Base-by-base conservation (phyloP, 2,888 invertebrate genomes). In the Amitus sp. region DNA sequence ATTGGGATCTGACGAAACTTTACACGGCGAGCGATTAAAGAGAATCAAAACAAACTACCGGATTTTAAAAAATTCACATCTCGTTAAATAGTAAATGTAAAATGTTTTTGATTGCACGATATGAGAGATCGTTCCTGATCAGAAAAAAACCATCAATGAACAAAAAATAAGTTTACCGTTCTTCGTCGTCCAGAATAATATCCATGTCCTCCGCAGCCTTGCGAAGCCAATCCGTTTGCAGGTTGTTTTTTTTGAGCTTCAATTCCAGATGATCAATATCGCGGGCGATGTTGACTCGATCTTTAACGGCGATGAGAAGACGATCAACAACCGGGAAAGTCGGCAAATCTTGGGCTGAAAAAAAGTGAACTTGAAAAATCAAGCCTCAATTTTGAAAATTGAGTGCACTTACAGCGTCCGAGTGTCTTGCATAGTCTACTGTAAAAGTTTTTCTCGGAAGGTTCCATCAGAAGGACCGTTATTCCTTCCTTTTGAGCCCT, bases 151-250 rank as follows among this genome's bases (percentile, higher is more conserved):
- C n/a, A n/a, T n/a, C n/a, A n/a, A n/a, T n/a, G n/a, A n/a, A n/a
- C n/a, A n/a, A n/a, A n/a, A n/a, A n/a, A n/a, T n/a, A n/a, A n/a
- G n/a, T 42, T 72, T 63, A 80, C 79, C 75, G 64, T 68, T 84
- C 82, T 60, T 89, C 89, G 33, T 94, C 92, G 72, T 96, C 96
- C 1, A 96, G 83, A 58, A 98, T 88, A 72, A 96, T 91, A 80
- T 98, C 98, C 90, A 96, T 93, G 68, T 96, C 95, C 65, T 89
- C 87, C 0, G 95, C 94, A 1, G 92, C 91, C 77, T 91, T 91
- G 69, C 91, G 89, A 75, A 94, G 85, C 98, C 98, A 98, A 17
- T 92, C 91, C 65, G 87, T 87, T 70, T 94, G 88, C 7, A 89
- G 87, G 71, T 87, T 87, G 0, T 86, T 83, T 53, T 90, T 87